Percentiles rank a stretch among this genome's conserved stretches.
phyloP scores from a whole-genome alignment of 64 coral and sea anemone species.

The Cladopsammia gracilis region DNA sequence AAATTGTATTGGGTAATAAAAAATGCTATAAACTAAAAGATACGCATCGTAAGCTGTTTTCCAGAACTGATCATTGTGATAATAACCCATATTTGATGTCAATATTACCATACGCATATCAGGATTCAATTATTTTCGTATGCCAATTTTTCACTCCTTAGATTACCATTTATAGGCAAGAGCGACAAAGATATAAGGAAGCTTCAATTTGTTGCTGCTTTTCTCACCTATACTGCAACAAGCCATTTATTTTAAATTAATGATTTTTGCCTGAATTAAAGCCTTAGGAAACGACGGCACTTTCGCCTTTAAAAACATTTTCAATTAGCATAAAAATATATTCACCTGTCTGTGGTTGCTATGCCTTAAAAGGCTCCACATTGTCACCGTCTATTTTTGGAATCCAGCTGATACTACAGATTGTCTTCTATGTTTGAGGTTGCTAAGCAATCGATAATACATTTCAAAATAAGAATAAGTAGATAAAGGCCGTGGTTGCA shows the following conservation, averaged over 20 bases:
- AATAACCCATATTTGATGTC: too few relatives aligned
- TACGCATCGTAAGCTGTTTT: too few relatives aligned
- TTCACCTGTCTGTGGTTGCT: not conserved
- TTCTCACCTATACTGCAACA: not conserved
- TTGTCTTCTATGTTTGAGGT: not conserved
- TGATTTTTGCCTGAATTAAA: not conserved
- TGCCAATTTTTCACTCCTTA: not conserved
- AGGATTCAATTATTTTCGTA: not conserved
- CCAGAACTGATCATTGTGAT: too few relatives aligned
- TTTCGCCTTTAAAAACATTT: not conserved
- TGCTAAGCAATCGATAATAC: slow-evolving; percentile 17
- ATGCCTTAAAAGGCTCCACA: slow-evolving; percentile 5
- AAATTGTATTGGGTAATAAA: too few relatives aligned
- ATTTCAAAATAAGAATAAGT: slow-evolving; percentile 1
- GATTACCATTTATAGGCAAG: not conserved
- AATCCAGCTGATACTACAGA: not conserved
- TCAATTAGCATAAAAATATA: slow-evolving; percentile 6
- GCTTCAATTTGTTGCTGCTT: not conserved
- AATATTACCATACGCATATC: not conserved
- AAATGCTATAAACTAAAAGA: too few relatives aligned
- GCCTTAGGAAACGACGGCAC: not conserved
- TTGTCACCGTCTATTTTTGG: slow-evolving; percentile 9
- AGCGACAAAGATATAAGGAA: not conserved
- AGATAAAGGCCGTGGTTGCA: not conserved
- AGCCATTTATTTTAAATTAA: not conserved